phyloP scores from a whole-genome alignment of 2,888 invertebrate species.

The Harmothoe impar region DNA sequence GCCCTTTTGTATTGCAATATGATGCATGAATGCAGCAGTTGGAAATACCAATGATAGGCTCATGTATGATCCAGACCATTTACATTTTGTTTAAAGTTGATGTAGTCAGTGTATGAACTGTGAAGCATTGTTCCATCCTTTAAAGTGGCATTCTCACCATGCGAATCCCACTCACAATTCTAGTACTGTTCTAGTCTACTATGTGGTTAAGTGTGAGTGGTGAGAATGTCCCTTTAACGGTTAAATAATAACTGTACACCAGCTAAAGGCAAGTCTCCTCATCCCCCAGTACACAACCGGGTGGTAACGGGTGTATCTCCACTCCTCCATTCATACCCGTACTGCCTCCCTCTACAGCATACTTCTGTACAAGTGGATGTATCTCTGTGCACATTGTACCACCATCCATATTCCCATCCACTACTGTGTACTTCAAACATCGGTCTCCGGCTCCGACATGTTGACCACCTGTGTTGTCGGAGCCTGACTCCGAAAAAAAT shows the following conservation, averaged over 20 bases:
- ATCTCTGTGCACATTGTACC: background rate
- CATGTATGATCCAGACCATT: too few relatives aligned
- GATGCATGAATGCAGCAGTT: too few relatives aligned
- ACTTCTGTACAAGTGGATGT: too few relatives aligned
- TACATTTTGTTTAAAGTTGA: background rate
- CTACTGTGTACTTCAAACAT: slow-evolving; percentile 34
- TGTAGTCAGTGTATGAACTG: background rate
- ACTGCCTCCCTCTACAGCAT: background rate
- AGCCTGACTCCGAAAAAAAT: slow-evolving; percentile 53
- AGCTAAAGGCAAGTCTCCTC: slow-evolving; percentile 25
- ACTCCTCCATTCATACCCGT: background rate
- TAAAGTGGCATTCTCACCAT: background rate
- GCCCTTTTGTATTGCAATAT: too few relatives aligned
- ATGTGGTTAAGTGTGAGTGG: too few relatives aligned
- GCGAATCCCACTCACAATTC: background rate
- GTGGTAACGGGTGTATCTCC: background rate
- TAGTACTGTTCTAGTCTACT: background rate
- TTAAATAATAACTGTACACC: background rate
- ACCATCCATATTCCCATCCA: background rate
- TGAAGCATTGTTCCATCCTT: background rate
- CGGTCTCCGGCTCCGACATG: slow-evolving; percentile 63
- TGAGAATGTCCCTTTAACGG: too few relatives aligned
- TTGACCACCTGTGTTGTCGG: slow-evolving; percentile 56
- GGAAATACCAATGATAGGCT: too few relatives aligned
- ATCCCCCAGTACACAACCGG: background rate